Evolutionary conservation across 1,140 invertebrate genomes (phyloP), one percentile per base, ranked within the genome.

Genomic region (Spodoptera litura): DNA sequence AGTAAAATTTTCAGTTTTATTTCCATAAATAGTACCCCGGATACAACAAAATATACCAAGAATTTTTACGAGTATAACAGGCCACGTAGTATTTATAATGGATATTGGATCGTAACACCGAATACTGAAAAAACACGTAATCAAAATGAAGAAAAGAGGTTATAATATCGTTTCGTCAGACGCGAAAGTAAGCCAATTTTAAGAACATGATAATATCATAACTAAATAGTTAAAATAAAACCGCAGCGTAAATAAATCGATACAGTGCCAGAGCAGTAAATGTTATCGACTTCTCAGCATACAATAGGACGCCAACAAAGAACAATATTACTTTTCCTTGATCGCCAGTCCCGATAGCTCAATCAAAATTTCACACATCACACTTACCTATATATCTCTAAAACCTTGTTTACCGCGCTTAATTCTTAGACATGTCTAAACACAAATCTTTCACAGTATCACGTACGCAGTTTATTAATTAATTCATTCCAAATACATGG

Each of bases 321-420:
- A 25, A 8, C 13, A 11, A 58, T 53, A 53, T 27, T 53, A 44
- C 38, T 44, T 44, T 44, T 44, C 38, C 38, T 49, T 25, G n/a
- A 66, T 66, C 66, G 25, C 20, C 13, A n/a, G 49, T 6, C 38
- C 38, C 38, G 38, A 44, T 44, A 44, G 38, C 38, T 44, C 38
- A 44, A 44, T 25, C 49, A 68, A 44, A 52, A 27, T 52, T 38
- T 68, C 58, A 76, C 12, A 51, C 44, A 55, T 31, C 31, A 58
- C 53, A 82, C 83, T 83, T 76, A 83, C 83, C 83, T 83, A 85
- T 27, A 74, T 71, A 79, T 71, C 59, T 55, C 74, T 71, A 78
- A 79, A 68, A 73, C 51, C 49, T 44, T 55, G 12, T 31, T 66
- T 64, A 49, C 70, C 53, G 49, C 51, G 70, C 71, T 56, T 64